A percentile compares a stretch with the other conserved stretches of the same genome.
Conservation (phyloP, 1,140 invertebrate genomes). For the Microvelia longipes region DNA sequence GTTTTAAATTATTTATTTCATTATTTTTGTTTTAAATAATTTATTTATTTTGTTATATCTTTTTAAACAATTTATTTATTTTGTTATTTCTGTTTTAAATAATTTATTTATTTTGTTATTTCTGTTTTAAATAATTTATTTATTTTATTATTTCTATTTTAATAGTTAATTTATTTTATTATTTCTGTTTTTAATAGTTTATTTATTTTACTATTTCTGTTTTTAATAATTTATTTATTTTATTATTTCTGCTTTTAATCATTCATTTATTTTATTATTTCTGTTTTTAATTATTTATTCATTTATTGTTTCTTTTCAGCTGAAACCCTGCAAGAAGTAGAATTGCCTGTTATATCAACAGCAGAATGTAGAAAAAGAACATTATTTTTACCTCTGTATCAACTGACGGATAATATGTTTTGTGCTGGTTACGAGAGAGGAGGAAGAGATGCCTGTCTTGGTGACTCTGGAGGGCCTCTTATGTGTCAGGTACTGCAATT, state of each 20-base stretch:
- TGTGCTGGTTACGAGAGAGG: conserved; percentile 64
- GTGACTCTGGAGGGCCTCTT: conserved; percentile 76
- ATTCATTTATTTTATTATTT: neutral
- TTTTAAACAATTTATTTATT: too few species aligned
- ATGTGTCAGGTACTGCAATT: conserved; percentile 49
- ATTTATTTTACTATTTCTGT: too few species aligned
- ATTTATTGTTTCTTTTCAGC: conserved; percentile 34
- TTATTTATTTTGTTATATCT: too few species aligned
- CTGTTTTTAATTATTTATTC: neutral
- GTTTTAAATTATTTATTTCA: too few species aligned
- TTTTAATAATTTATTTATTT: neutral
- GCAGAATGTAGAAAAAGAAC: conserved; percentile 63
- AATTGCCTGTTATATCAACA: conserved; percentile 66
- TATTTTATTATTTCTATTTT: too few species aligned
- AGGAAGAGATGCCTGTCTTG: conserved; percentile 65
- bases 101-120: too few species aligned
- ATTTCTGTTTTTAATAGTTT: too few species aligned
- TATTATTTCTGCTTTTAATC: neutral
- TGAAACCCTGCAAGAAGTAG: conserved; percentile 71
- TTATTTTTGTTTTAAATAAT: too few species aligned
- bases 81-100: too few species aligned
- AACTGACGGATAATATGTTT: conserved; percentile 76
- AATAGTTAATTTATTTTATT: too few species aligned
- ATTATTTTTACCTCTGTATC: conserved; percentile 57
- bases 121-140: too few species aligned